A percentile compares a stretch with the other conserved stretches of the same genome.
These are phyloP conservation scores for Mythimna vitellina DNA, from an alignment of 2,888 invertebrate genomes.

Conservation along the genomic window DNA sequence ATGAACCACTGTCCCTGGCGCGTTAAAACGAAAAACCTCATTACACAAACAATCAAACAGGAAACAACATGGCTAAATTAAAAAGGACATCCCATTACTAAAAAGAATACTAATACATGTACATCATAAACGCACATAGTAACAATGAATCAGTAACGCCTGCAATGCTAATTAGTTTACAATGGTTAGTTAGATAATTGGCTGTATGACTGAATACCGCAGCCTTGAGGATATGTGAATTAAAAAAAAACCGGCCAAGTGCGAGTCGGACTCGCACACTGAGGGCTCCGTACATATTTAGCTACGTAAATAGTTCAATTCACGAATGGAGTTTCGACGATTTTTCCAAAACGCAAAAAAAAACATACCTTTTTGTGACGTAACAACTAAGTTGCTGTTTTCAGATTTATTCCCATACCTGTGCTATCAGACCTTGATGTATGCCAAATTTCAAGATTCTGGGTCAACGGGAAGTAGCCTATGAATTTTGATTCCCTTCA, in stretches of 20 bases:
- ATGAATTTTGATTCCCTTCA: too few species aligned
- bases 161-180: slow-evolving; percentile 66
- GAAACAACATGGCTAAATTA: slow-evolving; percentile 74
- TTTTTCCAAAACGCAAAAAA: too few species aligned
- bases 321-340: too few species aligned
- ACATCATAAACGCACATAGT: slow-evolving; percentile 55
- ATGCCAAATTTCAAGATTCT: too few species aligned
- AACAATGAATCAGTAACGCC: slow-evolving; percentile 62
- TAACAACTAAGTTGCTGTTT: too few species aligned
- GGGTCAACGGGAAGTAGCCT: too few species aligned
- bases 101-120: slow-evolving; percentile 68
- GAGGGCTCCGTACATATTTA: too few species aligned
- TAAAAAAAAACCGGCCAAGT: neutral
- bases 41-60: slow-evolving; percentile 73
- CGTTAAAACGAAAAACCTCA: slow-evolving; percentile 61
- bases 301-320: too few species aligned
- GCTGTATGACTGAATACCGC: slow-evolving; percentile 56
- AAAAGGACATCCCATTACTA: slow-evolving; percentile 80
- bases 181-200: slow-evolving; percentile 59
- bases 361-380: too few species aligned
- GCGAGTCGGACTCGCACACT: too few species aligned
- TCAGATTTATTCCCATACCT: too few species aligned
- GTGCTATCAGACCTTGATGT: too few species aligned
- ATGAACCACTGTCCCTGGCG: slow-evolving; percentile 52
- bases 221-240: slow-evolving; percentile 55